phyloP scores from a whole-genome alignment of 1,140 invertebrate genomes.

The Elysia chlorotica region DNA sequence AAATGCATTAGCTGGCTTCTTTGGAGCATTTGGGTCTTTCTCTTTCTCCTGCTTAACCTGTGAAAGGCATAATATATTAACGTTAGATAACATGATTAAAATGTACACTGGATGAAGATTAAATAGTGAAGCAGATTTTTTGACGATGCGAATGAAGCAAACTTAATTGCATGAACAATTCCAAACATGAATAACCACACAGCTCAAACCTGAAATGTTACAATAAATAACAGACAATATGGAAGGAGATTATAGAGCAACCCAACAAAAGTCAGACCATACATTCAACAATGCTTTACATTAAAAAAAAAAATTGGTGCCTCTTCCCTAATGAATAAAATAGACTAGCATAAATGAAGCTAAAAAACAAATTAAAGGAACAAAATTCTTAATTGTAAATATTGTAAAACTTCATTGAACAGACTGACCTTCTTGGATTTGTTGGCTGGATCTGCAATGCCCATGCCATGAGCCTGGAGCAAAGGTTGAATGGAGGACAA shows the following conservation, averaged over 20 bases:
- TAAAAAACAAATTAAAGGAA: background rate
- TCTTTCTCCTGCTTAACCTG: conserved; percentile 35
- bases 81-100: no score
- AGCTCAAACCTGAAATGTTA: background rate
- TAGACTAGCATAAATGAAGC: background rate
- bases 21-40: conserved; percentile 41
- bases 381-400: background rate
- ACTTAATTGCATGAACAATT: no score
- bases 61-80: no score
- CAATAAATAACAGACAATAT: background rate
- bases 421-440: conserved; percentile 15
- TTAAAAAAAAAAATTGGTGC: no score
- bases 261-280: no score
- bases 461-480: conserved; percentile 32
- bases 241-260: no score
- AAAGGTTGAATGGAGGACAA: conserved; percentile 41
- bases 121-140: no score
- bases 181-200: background rate
- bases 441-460: background rate
- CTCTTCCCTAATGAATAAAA: no score
- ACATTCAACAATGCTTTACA: no score
- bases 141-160: no score
- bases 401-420: background rate
- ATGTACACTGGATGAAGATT: no score
- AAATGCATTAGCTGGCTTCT: conserved; percentile 55